Conservation (phyloP, 2,888 invertebrate genomes). For the Eupithecia exiguata region DNA sequence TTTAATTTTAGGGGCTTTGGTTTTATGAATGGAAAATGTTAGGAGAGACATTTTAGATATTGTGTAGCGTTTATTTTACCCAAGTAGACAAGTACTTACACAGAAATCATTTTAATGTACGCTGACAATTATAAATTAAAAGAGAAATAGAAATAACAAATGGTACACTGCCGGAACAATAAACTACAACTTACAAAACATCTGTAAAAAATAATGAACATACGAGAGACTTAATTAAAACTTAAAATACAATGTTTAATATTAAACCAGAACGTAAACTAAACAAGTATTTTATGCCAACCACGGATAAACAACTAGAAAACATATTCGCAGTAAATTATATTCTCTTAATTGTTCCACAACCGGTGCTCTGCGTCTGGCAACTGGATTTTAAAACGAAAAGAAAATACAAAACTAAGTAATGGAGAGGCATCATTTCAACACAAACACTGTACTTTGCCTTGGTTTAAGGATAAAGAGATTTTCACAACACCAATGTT, state of each 20-base stretch:
- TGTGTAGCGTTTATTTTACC: not conserved
- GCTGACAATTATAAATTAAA: no score
- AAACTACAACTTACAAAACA: not conserved
- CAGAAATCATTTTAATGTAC: not conserved
- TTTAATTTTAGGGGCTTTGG: slow-evolving; percentile 9
- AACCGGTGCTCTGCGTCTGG: not conserved
- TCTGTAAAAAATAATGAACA: not conserved
- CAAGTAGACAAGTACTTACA: not conserved
- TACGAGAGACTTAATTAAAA: not conserved
- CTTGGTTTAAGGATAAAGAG: not conserved
- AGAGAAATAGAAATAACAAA: not conserved
- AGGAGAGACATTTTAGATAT: not conserved
- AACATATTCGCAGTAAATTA: not conserved
- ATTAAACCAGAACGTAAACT: not conserved
- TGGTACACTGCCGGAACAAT: not conserved
- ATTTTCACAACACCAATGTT: not conserved
- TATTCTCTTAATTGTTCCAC: slow-evolving; percentile 1
- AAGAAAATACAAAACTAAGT: not conserved
- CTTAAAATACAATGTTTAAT: not conserved
- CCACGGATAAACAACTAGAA: not conserved
- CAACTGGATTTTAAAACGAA: slow-evolving; percentile 2
- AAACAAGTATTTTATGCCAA: not conserved
- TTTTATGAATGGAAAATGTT: not conserved
- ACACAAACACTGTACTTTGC: not conserved
- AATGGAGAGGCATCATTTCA: not conserved